Evolutionary conservation across 2,113 vertebrate species (phyloP).

Genomic region (Nesospiza acunhae): DNA sequence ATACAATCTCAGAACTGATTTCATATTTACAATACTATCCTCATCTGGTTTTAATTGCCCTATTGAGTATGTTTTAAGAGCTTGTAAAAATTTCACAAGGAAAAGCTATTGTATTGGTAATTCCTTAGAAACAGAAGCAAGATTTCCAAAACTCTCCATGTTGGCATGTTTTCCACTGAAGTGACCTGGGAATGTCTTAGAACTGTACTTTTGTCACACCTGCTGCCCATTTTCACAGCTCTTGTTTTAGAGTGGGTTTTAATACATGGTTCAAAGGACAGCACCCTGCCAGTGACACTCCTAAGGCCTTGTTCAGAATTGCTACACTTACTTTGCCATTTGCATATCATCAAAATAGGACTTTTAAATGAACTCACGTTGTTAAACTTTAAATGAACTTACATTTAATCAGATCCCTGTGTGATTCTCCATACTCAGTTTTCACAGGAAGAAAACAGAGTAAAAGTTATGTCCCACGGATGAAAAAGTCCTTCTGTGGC

Average conservation of each 20-base stretch:
- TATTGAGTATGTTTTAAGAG: neutral
- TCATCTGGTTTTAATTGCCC: neutral
- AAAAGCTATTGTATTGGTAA: neutral
- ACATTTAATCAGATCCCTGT: neutral
- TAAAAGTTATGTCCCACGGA: fast-evolving
- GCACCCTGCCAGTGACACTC: neutral
- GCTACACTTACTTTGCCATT: neutral
- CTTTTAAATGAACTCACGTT: neutral
- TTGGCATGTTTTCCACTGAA: neutral
- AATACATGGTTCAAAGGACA: neutral
- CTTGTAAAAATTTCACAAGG: neutral
- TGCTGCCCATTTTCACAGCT: neutral
- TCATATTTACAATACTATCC: neutral
- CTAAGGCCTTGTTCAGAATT: neutral
- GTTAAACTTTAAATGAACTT: neutral
- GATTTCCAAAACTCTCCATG: neutral
- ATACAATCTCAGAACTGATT: neutral
- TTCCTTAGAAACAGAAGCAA: neutral
- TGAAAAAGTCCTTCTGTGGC: neutral
- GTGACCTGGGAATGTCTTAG: neutral
- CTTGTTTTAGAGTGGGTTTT: neutral
- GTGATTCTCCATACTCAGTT: neutral
- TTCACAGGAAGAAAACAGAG: neutral
- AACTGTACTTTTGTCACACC: neutral
- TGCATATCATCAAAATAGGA: neutral